These are phyloP conservation scores for Lucilia sericata DNA, from an alignment of 1,140 invertebrate species.

Conservation along the genomic window DNA sequence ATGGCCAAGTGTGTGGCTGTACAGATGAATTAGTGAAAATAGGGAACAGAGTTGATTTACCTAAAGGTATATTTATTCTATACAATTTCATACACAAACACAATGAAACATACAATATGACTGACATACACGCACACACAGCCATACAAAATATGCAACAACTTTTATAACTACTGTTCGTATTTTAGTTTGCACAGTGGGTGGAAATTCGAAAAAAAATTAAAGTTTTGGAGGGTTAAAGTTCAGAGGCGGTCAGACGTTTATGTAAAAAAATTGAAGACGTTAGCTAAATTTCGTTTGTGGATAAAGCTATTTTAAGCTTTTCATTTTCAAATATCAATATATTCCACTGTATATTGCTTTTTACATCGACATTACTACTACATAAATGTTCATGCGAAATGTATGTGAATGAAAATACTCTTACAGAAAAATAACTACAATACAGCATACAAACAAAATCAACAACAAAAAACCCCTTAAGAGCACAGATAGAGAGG, in stretches of 20 bases:
- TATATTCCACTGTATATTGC: too few species aligned
- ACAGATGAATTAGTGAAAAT: neutral
- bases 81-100: neutral
- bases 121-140: neutral
- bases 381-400: neutral
- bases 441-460: too few species aligned
- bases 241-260: too few species aligned
- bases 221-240: too few species aligned
- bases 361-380: neutral
- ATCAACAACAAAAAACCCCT: too few species aligned
- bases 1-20: neutral
- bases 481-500: neutral
- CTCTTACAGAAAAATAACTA: too few species aligned
- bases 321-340: too few species aligned
- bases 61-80: slow-evolving; percentile 7
- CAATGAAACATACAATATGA: neutral
- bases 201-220: too few species aligned
- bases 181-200: neutral
- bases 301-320: too few species aligned
- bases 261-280: too few species aligned
- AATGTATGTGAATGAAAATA: too few species aligned
- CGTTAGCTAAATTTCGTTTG: too few species aligned
- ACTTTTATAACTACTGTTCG: neutral
- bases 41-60: neutral
- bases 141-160: neutral